Evolutionary conservation across 92 coral and sea anemone species (phyloP).

Genomic region (Parazoanthus swiftii): DNA sequence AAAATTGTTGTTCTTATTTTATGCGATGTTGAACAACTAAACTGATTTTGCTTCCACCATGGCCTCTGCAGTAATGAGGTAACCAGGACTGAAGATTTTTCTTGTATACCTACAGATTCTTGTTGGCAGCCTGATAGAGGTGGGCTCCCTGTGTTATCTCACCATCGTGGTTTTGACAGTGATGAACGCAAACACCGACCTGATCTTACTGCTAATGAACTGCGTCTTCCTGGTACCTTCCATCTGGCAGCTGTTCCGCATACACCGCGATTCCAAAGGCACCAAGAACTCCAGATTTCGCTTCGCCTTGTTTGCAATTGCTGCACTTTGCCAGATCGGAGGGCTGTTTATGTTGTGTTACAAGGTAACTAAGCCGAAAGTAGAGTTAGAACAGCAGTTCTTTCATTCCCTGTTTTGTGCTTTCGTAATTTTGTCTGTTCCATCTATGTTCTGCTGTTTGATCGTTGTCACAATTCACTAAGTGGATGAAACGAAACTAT

Average conservation of each 20-base stretch:
- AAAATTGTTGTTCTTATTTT: too few relatives aligned
- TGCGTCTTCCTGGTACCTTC: constrained; percentile 75
- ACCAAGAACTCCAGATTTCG: background rate
- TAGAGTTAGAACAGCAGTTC: background rate
- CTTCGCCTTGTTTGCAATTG: constrained; percentile 34
- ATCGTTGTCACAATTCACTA: background rate
- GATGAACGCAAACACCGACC: constrained; percentile 43
- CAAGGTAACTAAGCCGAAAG: constrained; percentile 39
- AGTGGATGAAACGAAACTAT: too few relatives aligned
- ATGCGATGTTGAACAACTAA: too few relatives aligned
- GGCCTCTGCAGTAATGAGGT: background rate
- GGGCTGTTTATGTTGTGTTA: constrained; percentile 58
- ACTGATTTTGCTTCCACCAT: too few relatives aligned
- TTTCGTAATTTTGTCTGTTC: background rate
- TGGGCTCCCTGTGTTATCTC: constrained; percentile 75
- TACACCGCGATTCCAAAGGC: background rate
- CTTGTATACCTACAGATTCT: constrained; percentile 59
- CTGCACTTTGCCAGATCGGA: constrained; percentile 63
- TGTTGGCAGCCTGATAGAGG: constrained; percentile 68
- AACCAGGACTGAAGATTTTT: background rate
- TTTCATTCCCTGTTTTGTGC: background rate
- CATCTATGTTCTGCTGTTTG: background rate
- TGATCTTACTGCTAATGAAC: constrained; percentile 78
- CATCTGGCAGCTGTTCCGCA: constrained; percentile 65
- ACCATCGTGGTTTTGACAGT: constrained; percentile 60